Percentiles rank a stretch among this genome's conserved stretches.
phyloP scores from a whole-genome alignment of 2,797 vertebrate genomes.

The Balearica regulorum region DNA sequence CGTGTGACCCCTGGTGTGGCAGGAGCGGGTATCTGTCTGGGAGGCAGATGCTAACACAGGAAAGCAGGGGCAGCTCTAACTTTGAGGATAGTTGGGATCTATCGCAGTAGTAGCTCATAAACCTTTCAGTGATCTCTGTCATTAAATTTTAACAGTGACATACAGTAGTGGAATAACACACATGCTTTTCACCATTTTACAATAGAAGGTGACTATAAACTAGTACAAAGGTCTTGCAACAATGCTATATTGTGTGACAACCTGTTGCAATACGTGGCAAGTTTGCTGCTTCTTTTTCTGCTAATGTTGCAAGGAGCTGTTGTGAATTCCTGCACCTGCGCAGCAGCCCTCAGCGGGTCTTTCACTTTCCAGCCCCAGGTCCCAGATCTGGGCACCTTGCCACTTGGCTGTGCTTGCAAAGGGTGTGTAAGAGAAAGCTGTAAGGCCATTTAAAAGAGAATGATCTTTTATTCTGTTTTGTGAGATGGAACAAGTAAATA shows the following conservation, averaged over 20 bases:
- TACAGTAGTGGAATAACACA: background rate
- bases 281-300: background rate
- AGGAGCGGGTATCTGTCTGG: background rate
- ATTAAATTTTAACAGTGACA: background rate
- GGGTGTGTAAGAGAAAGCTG: background rate
- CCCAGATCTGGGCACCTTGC: background rate
- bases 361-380: background rate
- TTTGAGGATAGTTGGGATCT: background rate
- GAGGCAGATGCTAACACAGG: background rate
- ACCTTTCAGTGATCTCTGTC: background rate
- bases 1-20: accelerated
- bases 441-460: background rate
- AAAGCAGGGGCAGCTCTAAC: background rate
- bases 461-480: background rate
- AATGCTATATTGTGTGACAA: accelerated
- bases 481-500: background rate
- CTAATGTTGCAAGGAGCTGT: background rate
- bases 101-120: background rate
- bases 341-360: background rate
- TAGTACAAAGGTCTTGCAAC: background rate
- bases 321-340: background rate
- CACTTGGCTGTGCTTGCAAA: background rate
- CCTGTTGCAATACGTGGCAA: background rate
- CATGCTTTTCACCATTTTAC: background rate
- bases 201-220: background rate